Evolutionary conservation across 2,113 vertebrate species (phyloP), one percentile per base, ranked within the genome.

Genomic region (Pelusios castaneus): DNA sequence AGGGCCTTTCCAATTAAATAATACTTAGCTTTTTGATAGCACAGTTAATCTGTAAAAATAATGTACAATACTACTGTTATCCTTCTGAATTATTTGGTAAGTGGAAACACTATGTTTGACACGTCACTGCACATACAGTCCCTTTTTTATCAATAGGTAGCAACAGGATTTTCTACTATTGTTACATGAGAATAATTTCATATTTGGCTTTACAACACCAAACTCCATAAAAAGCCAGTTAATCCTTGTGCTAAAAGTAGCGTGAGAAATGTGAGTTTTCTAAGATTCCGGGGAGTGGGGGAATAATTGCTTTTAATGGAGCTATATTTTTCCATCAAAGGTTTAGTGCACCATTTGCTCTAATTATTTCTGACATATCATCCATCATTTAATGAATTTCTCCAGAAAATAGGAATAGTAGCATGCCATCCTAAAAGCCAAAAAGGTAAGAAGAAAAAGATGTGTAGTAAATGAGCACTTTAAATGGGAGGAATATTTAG

Each of bases 401-500:
- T 87, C 93, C 88, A 77, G 88, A 81, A 85, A 84, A 87, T 73
- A 89, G 86, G 91, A 96, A 84, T 75, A 84, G 6, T 70, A 80
- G 31, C 29, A 45, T 29, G 54, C 55, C 80, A 1, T 87, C 80
- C 83, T 58, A n/a, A 92, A 91, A 79, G 5, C 52, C 80, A 82
- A 73, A 76, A 96, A 82, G 49, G 10, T 81, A 52, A 91, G 60
- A 90, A 88, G 49, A 43, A 67, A 91, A 51, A 47, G 10, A 56
- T 58, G n/a, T 82, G 34, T 60, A 4, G 25, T 55, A 41, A 89
- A 92, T n/a, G 79, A 90, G 90, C 93, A 91, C 45, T 93, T 6
- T 93, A 84, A 90, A 67, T 2, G 0, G 54, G 49, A 91, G 92
- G 92, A 95, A 77, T 92, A 82, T 93, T 95, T 92, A 87, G 56